phyloP scores from a whole-genome alignment of 2,113 vertebrate species.

The Sus scrofa region T2T-Sscrofa CM000812.6:217279001-217279500 shows the following conservation, averaged over 20 bases:
- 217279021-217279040: not conserved
- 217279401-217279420: slow-evolving; percentile 72
- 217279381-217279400: slow-evolving; percentile 64
- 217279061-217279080: not conserved
- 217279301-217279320: not conserved
- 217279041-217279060: not conserved
- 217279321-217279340: not conserved
- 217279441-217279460: slow-evolving; percentile 65
- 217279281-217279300: not conserved
- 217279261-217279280: not conserved
- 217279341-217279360: not conserved
- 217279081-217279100: not conserved
- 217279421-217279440: slow-evolving; percentile 70
- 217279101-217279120: not conserved
- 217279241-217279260: not conserved
- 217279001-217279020: not conserved
- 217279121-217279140: not conserved
- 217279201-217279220: not conserved
- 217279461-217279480: slow-evolving; percentile 75
- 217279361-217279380: not conserved
- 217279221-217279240: not conserved
- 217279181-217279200: not conserved
- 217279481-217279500: slow-evolving; percentile 77
- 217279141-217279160: not conserved
- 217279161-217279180: too few relatives aligned